Base-by-base conservation (phyloP, 2,797 vertebrate genomes). In the Linurgus olivaceus region DNA sequence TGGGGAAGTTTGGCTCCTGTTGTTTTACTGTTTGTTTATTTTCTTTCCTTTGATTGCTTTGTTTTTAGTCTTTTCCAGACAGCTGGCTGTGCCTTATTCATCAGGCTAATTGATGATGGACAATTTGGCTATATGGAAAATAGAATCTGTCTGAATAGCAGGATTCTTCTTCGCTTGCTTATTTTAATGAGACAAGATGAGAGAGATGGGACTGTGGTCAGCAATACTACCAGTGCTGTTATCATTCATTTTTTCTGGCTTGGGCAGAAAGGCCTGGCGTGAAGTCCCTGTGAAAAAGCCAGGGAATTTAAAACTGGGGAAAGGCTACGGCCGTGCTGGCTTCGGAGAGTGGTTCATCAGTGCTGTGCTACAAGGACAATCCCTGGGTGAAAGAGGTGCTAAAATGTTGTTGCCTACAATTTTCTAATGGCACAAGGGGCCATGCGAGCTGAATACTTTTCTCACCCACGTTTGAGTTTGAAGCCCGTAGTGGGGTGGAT, bases 61-160 rank as follows among this genome's bases (percentile, higher is more conserved):
- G 67, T 74, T 96, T 96, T 93, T 6, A 71, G 52, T 81, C 58
- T 83, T 68, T 94, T 67, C 65, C 65, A 91, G 81, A 55, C 86
- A 93, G 78, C 81, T 94, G 91, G 58, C 65, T 91, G 61, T 94
- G 45, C 77, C 81, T 76, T 73, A 86, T 94, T 95, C 88, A 92
- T 83, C 61, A 89, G 52, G 52, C 72, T 92, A 95, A 93, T 93
- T 93, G 70, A 83, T 90, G 84, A 65, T 38, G 70, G 78, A 68
- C 73, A 48, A 31, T 9, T 24, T 62, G 70, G 52, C 38, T 82
- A 28, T 58, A 85, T 42, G 52, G 92, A 86, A 88, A 93, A 95
- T 1, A 75, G 70, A 68, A 77, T 75, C 86, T 86, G 25, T 58
- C 81, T 91, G 65, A 97, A 82, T 85, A 94, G 76, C 68, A 80